Conservation (phyloP, 2,888 invertebrate genomes). For the Hyposoter didymator region DNA sequence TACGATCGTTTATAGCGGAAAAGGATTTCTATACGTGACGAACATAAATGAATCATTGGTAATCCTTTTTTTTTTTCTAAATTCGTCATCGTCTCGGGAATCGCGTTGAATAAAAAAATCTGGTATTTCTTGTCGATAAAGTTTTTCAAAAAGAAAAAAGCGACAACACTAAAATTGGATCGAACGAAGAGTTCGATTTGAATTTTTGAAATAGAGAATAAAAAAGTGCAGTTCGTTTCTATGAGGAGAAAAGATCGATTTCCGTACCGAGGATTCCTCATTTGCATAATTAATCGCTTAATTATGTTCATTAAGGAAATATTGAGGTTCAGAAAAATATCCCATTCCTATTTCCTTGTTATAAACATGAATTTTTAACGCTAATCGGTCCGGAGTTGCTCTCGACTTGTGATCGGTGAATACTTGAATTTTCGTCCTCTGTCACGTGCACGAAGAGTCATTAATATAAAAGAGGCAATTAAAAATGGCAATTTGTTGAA, state of each 20-base stretch:
- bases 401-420: background rate
- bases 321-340: conserved; percentile 2
- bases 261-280: background rate
- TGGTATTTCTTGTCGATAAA: too few species aligned
- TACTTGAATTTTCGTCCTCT: background rate
- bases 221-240: background rate
- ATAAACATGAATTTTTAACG: conserved; percentile 4
- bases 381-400: background rate
- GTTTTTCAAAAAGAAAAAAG: too few species aligned
- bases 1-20: conserved; percentile 38
- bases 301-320: background rate
- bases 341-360: background rate
- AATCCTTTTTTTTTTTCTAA: too few species aligned
- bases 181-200: background rate
- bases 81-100: too few species aligned
- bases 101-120: too few species aligned
- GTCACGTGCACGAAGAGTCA: background rate
- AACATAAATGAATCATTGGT: too few species aligned
- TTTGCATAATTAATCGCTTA: background rate
- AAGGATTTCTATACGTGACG: too few species aligned
- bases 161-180: too few species aligned
- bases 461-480: background rate
- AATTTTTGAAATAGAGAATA: background rate
- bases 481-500: background rate
- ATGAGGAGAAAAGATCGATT: background rate